Base-by-base conservation (phyloP, 2,113 vertebrate species). In the Aegithalos caudatus region DNA sequence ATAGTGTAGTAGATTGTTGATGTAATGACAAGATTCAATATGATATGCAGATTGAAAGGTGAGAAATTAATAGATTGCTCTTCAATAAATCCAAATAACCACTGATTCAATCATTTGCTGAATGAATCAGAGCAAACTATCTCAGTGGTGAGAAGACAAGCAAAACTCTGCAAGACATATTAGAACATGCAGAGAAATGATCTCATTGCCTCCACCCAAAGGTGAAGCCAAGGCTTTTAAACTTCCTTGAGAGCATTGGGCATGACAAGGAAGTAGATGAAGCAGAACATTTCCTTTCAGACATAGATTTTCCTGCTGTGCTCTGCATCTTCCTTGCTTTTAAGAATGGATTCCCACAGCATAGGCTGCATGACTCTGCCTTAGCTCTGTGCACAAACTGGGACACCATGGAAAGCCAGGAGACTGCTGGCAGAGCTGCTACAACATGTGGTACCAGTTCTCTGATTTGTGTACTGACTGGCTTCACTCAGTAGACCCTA, bases 171-270 rank as follows among this genome's bases (percentile, higher is more conserved):
- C 40, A 70, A 81, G 82, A 81, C 92, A 29, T 79, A 91, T 95
- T 97, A 96, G 97, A 96, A 97, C 91, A 81, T 54, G 91, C 71
- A 67, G 27, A 93, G 78, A 91, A 96, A 95, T 95, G 12, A 96
- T 70, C 54, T 92, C 93, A 94, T 86, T 79, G 62, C 72, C 93
- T 96, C 83, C 85, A 87, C 74, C 87, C 91, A 82, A 71, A 92
- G 50, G 81, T 89, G 57, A 81, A 96, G 50, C 50, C 87, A 91
- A 85, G 78, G 76, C 92, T 94, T 81, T 48, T 88, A 61, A 88
- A 91, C 87, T 91, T 96, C 71, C 81, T 88, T 93, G 73, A 92
- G 92, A 91, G 88, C 40, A 29, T 0, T 29, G 16, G 37, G 24
- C 45, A 44, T 61, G 84, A 45, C 65, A 88, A 48, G 74, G 78